phyloP scores from a whole-genome alignment of 2,888 invertebrate species.

The Apodemia zela region DNA sequence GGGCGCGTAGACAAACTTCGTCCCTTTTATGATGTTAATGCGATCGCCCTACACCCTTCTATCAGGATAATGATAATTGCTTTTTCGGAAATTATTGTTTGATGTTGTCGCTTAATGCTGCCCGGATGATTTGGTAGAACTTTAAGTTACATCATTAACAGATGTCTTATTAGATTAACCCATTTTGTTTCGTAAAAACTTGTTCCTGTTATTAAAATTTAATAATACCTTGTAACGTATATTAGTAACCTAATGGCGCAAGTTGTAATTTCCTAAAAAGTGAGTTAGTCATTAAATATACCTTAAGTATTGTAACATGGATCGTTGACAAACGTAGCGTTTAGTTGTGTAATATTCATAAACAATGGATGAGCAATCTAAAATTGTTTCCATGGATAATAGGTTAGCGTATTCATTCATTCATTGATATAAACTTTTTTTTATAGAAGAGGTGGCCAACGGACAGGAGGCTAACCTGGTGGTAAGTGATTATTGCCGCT shows the following conservation, averaged over 20 bases:
- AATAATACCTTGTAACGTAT: constrained; percentile 1
- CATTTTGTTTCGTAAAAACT: constrained; percentile 28
- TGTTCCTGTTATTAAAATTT: constrained; percentile 12
- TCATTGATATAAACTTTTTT: too few relatives aligned
- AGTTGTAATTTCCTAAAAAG: constrained; percentile 16
- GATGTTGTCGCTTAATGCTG: constrained; percentile 72
- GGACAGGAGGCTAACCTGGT: too few relatives aligned
- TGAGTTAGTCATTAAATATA: constrained; percentile 27
- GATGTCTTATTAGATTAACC: constrained; percentile 46
- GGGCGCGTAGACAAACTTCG: constrained; percentile 66
- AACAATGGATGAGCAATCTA: background rate
- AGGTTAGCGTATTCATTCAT: too few relatives aligned
- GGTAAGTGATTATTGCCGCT: too few relatives aligned
- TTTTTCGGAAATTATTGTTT: constrained; percentile 78
- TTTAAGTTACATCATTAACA: constrained; percentile 55
- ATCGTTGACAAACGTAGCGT: background rate
- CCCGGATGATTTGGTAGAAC: constrained; percentile 38
- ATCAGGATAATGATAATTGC: constrained; percentile 78
- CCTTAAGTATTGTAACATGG: background rate
- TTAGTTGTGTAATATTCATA: background rate
- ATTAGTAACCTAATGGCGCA: constrained; percentile 6
- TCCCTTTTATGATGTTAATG: constrained; percentile 78
- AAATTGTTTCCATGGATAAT: too few relatives aligned
- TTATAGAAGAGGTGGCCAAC: too few relatives aligned
- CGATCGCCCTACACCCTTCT: constrained; percentile 74